Conservation (phyloP, 2,113 vertebrate genomes). For the Columba janthina region DNA sequence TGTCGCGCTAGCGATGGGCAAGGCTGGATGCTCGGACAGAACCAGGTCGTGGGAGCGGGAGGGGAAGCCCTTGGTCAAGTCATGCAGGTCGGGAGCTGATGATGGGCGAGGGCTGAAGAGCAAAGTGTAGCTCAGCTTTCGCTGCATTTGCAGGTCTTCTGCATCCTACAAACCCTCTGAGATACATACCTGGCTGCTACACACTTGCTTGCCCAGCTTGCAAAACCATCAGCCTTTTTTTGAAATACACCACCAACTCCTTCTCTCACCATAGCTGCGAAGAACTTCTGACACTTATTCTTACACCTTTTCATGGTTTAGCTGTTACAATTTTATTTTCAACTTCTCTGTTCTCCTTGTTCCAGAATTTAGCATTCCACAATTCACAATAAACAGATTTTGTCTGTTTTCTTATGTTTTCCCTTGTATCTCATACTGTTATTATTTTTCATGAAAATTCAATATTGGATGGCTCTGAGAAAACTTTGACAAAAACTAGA, state of each 20-base stretch:
- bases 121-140: not conserved
- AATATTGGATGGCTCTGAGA: not conserved
- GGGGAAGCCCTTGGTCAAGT: not conserved
- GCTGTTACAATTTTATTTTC: not conserved
- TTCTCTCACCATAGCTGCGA: too few species aligned
- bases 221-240: too few species aligned
- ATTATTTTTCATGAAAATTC: not conserved
- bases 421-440: not conserved
- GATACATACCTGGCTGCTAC: not conserved
- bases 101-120: accelerated
- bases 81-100: accelerated
- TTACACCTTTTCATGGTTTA: not conserved
- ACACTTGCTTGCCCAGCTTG: accelerated
- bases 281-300: accelerated
- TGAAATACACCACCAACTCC: not conserved
- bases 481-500: not conserved
- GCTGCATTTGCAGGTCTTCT: not conserved
- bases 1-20: accelerated
- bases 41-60: accelerated
- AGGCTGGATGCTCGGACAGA: not conserved
- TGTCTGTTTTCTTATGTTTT: not conserved
- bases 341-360: not conserved
- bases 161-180: not conserved
- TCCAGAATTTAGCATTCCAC: not conserved
- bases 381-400: not conserved